Conservation (phyloP, 2,888 invertebrate species). For the Vanessa cardui region DNA sequence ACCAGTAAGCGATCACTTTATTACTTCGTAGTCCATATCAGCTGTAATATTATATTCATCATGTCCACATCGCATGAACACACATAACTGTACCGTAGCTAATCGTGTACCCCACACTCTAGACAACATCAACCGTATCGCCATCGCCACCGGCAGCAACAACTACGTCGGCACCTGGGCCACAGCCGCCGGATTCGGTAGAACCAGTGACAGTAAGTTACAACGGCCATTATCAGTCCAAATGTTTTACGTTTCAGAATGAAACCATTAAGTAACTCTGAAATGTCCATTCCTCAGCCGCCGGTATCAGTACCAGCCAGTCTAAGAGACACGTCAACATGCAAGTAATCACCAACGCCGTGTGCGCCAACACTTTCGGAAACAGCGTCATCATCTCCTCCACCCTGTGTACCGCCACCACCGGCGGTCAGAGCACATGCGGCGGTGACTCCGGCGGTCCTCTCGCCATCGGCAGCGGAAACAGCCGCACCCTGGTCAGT, state of each 20-base stretch:
- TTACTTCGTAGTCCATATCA: no score
- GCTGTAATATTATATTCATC: background rate
- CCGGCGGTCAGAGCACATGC: slow-evolving; percentile 60
- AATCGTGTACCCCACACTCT: slow-evolving; percentile 33
- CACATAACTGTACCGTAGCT: no score
- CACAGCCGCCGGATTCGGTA: slow-evolving; percentile 36
- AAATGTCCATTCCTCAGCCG: slow-evolving; percentile 41
- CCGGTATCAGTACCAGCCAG: slow-evolving; percentile 51
- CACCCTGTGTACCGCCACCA: slow-evolving; percentile 60
- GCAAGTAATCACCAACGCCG: slow-evolving; percentile 61
- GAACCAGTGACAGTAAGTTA: slow-evolving; percentile 35
- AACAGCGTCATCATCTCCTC: slow-evolving; percentile 43
- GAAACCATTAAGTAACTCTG: background rate
- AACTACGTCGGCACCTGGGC: background rate
- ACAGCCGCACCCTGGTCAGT: slow-evolving; percentile 46
- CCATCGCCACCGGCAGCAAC: no score
- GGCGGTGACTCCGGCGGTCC: slow-evolving; percentile 66
- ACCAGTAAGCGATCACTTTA: slow-evolving; percentile 27
- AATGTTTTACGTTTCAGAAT: background rate
- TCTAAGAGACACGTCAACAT: slow-evolving; percentile 74
- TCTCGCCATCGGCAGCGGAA: slow-evolving; percentile 45
- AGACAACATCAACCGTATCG: slow-evolving; percentile 56
- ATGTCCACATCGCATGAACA: no score
- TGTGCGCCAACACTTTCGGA: slow-evolving; percentile 55
- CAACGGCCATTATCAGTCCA: background rate